Evolutionary conservation across 2,797 vertebrate genomes (phyloP), one percentile per base, ranked within the genome.

Genomic region (Catharus ustulatus): DNA sequence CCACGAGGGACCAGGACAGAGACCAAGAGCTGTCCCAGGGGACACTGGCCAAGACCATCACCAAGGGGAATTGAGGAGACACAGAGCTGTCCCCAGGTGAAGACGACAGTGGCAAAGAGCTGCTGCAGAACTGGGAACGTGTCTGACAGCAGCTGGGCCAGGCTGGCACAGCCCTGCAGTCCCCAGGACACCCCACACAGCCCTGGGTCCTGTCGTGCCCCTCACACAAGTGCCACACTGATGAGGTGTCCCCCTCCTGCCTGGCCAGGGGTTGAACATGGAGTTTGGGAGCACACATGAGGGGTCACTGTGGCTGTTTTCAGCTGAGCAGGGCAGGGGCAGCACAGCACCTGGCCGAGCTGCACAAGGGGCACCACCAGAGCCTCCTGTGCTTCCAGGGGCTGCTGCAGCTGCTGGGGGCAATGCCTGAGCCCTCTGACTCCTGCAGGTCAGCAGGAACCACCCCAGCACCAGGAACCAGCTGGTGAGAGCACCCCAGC

Each of bases 351-450:
- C 34, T 34, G 34, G 34, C 34, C 8, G 8, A 34, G 34, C 34
- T 34, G 34, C 34, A 34, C 34, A 34, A 34, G 71, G 54, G 32
- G 42, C 42, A 36, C 54, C 54, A 5, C 6, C 6, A 46, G 54
- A 58, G n/a, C n/a, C 71, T 18, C n/a, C 0, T 3, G 11, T 1
- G 11, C 8, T 8, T 13, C 23, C 46, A 8, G 16, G 5, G 43
- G 27, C 30, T 49, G 48, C 24, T 49, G 23, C 48, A 49, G 19
- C 48, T 4, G 32, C 7, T 5, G 1, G 2, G 49, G 40, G 13
- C 75, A 16, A 7, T 12, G 61, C 10, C 62, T 0, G 4, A 46
- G 22, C 22, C 22, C 46, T 48, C 45, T 46, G 45, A 5, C 11
- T 14, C 43, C 1, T 6, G 11, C 26, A 32, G 52, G 27, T 3